A percentile compares a stretch with the other conserved stretches of the same genome.
These are phyloP conservation scores for Vombatus ursinus DNA, from an alignment of 2,113 vertebrate species.

Conservation along the genomic window DNA sequence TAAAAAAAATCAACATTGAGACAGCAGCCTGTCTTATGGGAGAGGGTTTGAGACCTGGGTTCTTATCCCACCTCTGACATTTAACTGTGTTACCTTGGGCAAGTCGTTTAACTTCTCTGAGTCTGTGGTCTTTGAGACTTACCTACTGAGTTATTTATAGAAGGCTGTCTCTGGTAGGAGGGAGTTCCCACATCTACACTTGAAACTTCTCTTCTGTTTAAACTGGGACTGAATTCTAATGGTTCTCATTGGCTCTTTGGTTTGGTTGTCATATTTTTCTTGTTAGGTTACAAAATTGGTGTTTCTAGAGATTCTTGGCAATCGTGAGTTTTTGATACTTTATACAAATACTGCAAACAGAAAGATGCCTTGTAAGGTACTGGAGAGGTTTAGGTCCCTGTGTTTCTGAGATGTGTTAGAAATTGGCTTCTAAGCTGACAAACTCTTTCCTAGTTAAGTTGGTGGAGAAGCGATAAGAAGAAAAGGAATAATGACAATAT, in stretches of 20 bases:
- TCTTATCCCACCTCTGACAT: slow-evolving; percentile 14
- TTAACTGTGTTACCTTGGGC: neutral
- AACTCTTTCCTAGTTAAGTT: slow-evolving; percentile 22
- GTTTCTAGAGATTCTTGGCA: neutral
- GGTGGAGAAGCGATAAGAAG: neutral
- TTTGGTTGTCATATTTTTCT: neutral
- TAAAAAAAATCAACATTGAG: neutral
- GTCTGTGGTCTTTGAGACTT: neutral
- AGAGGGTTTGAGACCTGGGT: slow-evolving; percentile 11
- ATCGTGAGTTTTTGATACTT: neutral
- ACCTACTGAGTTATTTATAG: neutral
- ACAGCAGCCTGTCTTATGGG: neutral
- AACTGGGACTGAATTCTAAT: neutral
- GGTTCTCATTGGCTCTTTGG: neutral
- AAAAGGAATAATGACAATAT: neutral
- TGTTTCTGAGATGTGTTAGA: neutral
- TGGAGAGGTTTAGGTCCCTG: neutral
- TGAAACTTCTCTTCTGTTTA: neutral
- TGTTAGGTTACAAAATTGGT: neutral
- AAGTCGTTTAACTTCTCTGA: neutral
- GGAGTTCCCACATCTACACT: neutral
- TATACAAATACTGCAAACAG: neutral
- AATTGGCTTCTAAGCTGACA: slow-evolving; percentile 1
- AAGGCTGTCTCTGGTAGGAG: neutral
- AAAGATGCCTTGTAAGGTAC: slow-evolving; percentile 31